These are phyloP conservation scores for Lepisosteus osseus DNA, from an alignment of 2,113 vertebrate species.

Conservation along the genomic window DNA sequence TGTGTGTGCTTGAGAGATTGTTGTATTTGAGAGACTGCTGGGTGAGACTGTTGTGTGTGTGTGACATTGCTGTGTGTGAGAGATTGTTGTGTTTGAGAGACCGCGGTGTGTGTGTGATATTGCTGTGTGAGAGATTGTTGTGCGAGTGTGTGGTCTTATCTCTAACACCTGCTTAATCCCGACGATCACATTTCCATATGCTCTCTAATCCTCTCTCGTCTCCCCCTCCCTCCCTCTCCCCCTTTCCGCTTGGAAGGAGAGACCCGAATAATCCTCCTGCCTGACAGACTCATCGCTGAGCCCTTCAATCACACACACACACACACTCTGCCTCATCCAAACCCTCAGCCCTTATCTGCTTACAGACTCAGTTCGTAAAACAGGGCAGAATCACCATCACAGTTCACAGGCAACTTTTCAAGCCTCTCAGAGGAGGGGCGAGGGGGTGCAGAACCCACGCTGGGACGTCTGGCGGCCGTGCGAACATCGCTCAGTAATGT, in stretches of 20 bases:
- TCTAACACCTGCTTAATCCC: slow-evolving; percentile 53
- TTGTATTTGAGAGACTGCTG: not conserved
- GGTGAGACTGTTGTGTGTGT: not conserved
- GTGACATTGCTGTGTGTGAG: not conserved
- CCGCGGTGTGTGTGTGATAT: slow-evolving; percentile 20
- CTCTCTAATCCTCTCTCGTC: slow-evolving; percentile 51
- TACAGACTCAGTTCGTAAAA: no score
- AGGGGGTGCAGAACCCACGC: no score
- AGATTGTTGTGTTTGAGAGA: not conserved
- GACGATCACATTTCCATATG: slow-evolving; percentile 53
- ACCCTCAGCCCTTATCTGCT: no score
- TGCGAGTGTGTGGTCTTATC: slow-evolving; percentile 26
- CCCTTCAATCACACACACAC: slow-evolving; percentile 4
- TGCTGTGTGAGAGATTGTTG: not conserved
- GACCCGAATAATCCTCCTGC: slow-evolving; percentile 57
- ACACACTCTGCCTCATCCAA: no score
- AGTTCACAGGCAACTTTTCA: no score
- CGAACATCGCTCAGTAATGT: no score
- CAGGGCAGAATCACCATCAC: no score
- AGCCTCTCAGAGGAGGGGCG: no score
- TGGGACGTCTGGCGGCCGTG: no score
- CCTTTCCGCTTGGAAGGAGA: slow-evolving; percentile 50
- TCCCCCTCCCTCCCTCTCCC: slow-evolving; percentile 39
- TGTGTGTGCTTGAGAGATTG: not conserved
- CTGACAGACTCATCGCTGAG: slow-evolving; percentile 46